Percentiles rank a stretch among this genome's conserved stretches.
Conservation (phyloP, 2,113 vertebrate species). For the sheep (Ovis aries) region ARS-UI_Ramb_v3.0 NC_056079.1:13790001-13790500, state of each 20-base stretch:
- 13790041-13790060: not conserved
- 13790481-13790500: conserved; percentile 63
- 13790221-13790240: conserved; percentile 53
- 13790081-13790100: not conserved
- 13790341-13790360: conserved; percentile 36
- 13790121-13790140: not conserved
- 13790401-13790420: conserved; percentile 76
- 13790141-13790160: conserved; percentile 3
- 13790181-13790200: conserved; percentile 53
- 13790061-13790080: not conserved
- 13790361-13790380: conserved; percentile 64
- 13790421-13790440: conserved; percentile 67
- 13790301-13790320: not conserved
- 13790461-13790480: conserved; percentile 72
- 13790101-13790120: not conserved
- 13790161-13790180: not conserved
- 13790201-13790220: conserved; percentile 57
- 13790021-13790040: not conserved
- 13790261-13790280: not conserved
- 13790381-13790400: conserved; percentile 68
- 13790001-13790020: not conserved
- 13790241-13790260: not conserved
- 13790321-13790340: conserved; percentile 44
- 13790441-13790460: conserved; percentile 74
- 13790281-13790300: not conserved